Conservation (phyloP, 2,113 vertebrate genomes). For the Pungitius pungitius region DNA sequence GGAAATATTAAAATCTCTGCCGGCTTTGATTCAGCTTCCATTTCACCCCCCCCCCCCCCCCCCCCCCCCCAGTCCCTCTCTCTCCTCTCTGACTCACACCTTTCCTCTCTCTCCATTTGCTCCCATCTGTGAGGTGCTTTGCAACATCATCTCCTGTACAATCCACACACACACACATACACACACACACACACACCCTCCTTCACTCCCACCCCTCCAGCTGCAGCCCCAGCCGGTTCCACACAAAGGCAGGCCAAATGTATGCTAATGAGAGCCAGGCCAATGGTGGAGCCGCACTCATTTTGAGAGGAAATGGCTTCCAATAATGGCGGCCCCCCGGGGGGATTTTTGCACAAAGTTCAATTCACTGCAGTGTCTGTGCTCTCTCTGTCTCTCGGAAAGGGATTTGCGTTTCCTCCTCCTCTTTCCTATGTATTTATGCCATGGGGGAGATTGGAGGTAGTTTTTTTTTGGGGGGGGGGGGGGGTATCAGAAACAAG, state of each 20-base stretch:
- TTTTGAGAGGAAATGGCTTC: slow-evolving; percentile 82
- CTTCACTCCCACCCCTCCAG: slow-evolving; percentile 56
- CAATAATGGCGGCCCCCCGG: slow-evolving; percentile 73
- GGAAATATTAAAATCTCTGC: slow-evolving; percentile 38
- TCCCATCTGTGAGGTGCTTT: slow-evolving; percentile 59
- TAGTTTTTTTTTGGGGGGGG: slow-evolving; percentile 20
- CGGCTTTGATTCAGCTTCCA: slow-evolving; percentile 19
- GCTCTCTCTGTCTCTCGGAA: slow-evolving; percentile 37
- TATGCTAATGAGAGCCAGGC: slow-evolving; percentile 80
- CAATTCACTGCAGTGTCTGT: slow-evolving; percentile 70
- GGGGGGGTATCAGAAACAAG: slow-evolving; percentile 54
- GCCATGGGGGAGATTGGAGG: slow-evolving; percentile 15
- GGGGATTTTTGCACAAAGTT: slow-evolving; percentile 74
- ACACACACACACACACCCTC: slow-evolving; percentile 23
- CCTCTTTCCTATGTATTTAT: slow-evolving; percentile 37
- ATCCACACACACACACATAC: slow-evolving; percentile 2
- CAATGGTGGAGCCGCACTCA: slow-evolving; percentile 74
- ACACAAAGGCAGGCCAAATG: slow-evolving; percentile 76
- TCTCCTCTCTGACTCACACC: slow-evolving; percentile 5
- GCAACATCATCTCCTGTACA: slow-evolving; percentile 40
- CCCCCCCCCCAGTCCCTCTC: slow-evolving; percentile 10
- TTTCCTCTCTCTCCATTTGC: slow-evolving; percentile 38
- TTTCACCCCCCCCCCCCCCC: slow-evolving; percentile 18
- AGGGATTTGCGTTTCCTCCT: slow-evolving; percentile 37
- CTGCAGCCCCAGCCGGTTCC: slow-evolving; percentile 70